phyloP scores from a whole-genome alignment of 64 coral and sea anemone genomes.

The Stylophora pistillata region DNA sequence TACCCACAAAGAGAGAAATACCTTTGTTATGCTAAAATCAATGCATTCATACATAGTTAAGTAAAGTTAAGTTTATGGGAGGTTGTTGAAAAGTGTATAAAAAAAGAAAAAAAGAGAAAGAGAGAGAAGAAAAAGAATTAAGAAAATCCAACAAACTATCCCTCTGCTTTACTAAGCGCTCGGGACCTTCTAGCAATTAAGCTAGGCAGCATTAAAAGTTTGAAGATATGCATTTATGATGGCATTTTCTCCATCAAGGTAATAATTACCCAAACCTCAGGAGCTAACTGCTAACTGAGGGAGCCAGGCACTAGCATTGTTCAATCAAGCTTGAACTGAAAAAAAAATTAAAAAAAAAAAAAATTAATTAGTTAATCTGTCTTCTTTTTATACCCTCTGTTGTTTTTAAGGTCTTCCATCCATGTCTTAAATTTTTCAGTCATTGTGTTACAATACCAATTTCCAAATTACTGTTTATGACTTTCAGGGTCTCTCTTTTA shows the following conservation, averaged over 20 bases:
- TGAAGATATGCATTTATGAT: slow-evolving; percentile 43
- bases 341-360: no score
- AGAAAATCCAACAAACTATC: slow-evolving; percentile 12
- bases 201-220: slow-evolving; percentile 66
- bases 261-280: no score
- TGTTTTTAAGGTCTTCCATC: background rate
- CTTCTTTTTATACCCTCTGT: background rate
- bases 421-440: background rate
- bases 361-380: background rate
- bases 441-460: background rate
- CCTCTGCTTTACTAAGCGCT: slow-evolving; percentile 45
- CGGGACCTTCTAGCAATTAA: slow-evolving; percentile 45
- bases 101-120: no score
- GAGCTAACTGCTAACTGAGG: background rate
- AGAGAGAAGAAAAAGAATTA: no score
- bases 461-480: slow-evolving; percentile 13
- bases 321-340: background rate
- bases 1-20: no score
- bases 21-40: no score
- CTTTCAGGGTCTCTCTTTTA: background rate
- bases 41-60: no score
- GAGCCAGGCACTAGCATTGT: slow-evolving; percentile 53
- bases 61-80: no score
- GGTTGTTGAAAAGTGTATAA: no score
- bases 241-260: slow-evolving; percentile 58